Evolutionary conservation across 2,113 vertebrate species (phyloP).

Genomic region (Esox niger): DNA sequence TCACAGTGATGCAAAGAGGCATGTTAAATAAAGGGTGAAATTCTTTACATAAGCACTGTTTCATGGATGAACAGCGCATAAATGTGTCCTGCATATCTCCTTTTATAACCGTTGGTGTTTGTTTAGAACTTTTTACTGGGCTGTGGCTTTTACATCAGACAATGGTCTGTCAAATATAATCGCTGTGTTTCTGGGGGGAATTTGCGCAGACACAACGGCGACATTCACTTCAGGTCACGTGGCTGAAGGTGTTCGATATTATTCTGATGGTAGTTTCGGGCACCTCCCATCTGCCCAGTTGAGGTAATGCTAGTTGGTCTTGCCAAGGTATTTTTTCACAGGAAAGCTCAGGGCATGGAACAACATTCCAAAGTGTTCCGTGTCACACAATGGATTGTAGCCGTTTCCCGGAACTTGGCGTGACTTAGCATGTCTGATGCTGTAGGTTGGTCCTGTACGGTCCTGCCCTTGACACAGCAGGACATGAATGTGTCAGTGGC

Average conservation of each 20-base stretch:
- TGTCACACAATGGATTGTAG: constrained; percentile 18
- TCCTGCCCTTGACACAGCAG: not conserved
- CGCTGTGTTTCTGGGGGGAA: constrained; percentile 54
- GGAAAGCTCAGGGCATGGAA: constrained; percentile 29
- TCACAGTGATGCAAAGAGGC: constrained; percentile 70
- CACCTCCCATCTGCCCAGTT: constrained; percentile 1
- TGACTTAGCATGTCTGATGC: constrained; percentile 7
- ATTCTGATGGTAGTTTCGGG: too few species aligned
- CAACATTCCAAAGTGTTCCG: constrained; percentile 28
- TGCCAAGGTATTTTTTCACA: constrained; percentile 21
- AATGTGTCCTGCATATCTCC: constrained; percentile 63
- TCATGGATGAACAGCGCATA: constrained; percentile 59
- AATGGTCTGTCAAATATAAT: constrained; percentile 44
- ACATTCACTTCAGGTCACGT: constrained; percentile 5
- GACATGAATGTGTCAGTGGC: constrained; percentile 10
- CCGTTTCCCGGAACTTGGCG: not conserved
- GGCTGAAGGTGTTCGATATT: constrained; percentile 23
- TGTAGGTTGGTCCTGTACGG: not conserved
- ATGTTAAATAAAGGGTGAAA: constrained; percentile 80
- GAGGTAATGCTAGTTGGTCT: constrained; percentile 31
- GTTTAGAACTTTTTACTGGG: constrained; percentile 62
- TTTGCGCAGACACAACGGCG: constrained; percentile 49
- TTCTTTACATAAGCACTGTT: constrained; percentile 68
- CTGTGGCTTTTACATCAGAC: constrained; percentile 48
- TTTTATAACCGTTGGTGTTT: constrained; percentile 56